Evolutionary conservation across 2,888 invertebrate genomes (phyloP).

Genomic region (Artemia sinica): DNA sequence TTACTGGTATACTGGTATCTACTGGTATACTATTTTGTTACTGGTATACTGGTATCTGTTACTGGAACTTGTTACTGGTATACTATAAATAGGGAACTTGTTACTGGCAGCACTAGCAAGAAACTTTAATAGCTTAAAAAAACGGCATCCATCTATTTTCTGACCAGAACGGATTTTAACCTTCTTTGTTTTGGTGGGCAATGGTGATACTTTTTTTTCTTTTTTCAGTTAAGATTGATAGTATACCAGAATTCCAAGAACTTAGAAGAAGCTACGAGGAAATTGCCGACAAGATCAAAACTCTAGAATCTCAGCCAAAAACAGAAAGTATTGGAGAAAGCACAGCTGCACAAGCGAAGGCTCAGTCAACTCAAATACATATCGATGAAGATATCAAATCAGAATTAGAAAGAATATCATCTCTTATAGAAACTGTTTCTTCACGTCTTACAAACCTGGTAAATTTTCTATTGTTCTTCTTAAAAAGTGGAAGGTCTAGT

Average conservation of each 20-base stretch:
- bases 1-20: no score
- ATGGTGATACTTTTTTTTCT: background rate
- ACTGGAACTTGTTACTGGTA: no score
- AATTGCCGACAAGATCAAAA: conserved; percentile 12
- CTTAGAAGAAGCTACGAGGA: conserved; percentile 11
- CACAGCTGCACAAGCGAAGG: background rate
- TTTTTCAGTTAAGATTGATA: background rate
- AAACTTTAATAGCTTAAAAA: no score
- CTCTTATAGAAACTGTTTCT: background rate
- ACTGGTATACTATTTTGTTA: no score
- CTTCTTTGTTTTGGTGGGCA: background rate
- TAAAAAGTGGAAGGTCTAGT: no score
- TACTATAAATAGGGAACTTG: no score
- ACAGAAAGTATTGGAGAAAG: background rate
- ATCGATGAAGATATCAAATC: background rate
- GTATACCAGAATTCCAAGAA: background rate
- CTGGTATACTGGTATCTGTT: no score
- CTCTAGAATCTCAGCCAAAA: background rate
- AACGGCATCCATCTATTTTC: no score
- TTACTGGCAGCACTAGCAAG: no score
- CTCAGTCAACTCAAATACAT: background rate
- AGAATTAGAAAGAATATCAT: background rate
- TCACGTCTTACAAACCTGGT: conserved; percentile 6
- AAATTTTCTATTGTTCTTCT: background rate
- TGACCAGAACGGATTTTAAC: no score